Percentiles rank a stretch among this genome's conserved stretches.
Evolutionary conservation across 2,888 invertebrate genomes (phyloP).

Genomic region (Aphelenchoides bicaudatus): DNA sequence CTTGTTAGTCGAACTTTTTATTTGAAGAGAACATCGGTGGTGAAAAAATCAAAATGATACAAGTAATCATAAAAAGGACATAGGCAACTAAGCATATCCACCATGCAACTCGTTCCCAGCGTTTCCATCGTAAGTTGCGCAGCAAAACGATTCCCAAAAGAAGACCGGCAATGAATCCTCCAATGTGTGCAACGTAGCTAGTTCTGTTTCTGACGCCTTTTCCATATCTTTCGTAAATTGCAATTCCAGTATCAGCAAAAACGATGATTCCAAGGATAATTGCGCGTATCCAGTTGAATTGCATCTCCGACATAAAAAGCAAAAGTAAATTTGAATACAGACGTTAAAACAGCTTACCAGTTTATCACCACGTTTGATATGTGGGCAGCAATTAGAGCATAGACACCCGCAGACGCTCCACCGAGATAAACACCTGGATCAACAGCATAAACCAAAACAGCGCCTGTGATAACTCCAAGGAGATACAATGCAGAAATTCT

Average conservation of each 20-base stretch:
- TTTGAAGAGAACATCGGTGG: conserved; percentile 17
- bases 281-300: conserved; percentile 77
- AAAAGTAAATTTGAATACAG: not conserved
- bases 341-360: conserved; percentile 80
- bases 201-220: conserved; percentile 67
- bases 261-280: conserved; percentile 77
- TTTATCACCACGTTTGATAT: conserved; percentile 76
- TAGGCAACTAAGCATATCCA: conserved; percentile 72
- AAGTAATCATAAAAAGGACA: conserved; percentile 41
- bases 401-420: conserved; percentile 85
- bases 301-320: not conserved
- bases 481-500: conserved; percentile 70
- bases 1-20: too few species aligned
- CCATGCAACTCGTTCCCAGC: conserved; percentile 69
- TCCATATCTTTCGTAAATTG: conserved; percentile 81
- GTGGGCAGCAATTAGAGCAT: conserved; percentile 80
- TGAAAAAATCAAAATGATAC: conserved; percentile 41
- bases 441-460: conserved; percentile 63
- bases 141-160: conserved; percentile 79
- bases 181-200: conserved; percentile 89
- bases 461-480: conserved; percentile 59
- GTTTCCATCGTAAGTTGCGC: conserved; percentile 68
- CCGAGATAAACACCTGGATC: conserved; percentile 70
- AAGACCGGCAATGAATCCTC: conserved; percentile 81
- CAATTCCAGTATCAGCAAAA: conserved; percentile 79